Evolutionary conservation across 2,888 invertebrate genomes (phyloP).

Genomic region (Scaptomyza reducta): DNA sequence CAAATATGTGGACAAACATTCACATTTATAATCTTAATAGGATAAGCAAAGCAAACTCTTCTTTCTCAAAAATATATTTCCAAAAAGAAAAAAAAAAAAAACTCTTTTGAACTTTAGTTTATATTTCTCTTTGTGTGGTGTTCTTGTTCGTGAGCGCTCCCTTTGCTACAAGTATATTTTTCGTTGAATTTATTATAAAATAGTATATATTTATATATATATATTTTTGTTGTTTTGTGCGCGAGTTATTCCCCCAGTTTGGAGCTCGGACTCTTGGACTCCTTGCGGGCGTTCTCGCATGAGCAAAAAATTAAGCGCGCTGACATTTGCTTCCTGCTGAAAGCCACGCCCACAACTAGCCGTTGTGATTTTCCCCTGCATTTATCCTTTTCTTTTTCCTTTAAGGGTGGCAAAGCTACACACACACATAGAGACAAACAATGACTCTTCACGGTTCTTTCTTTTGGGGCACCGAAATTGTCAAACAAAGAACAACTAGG

Average conservation of each 20-base stretch:
- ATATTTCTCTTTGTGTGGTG: neutral
- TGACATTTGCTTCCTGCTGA: slow-evolving; percentile 58
- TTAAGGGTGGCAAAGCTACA: slow-evolving; percentile 29
- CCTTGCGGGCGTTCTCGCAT: slow-evolving; percentile 36
- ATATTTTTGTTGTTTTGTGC: slow-evolving; percentile 16
- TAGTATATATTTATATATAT: slow-evolving; percentile 12
- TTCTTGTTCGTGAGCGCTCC: slow-evolving; percentile 22
- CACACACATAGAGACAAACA: slow-evolving; percentile 23
- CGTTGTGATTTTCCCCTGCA: slow-evolving; percentile 5
- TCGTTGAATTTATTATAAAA: slow-evolving; percentile 46
- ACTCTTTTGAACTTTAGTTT: too few species aligned
- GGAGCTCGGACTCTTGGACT: slow-evolving; percentile 39
- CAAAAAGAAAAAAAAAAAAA: too few species aligned
- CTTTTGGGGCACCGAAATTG: slow-evolving; percentile 57
- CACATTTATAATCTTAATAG: too few species aligned
- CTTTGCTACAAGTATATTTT: slow-evolving; percentile 28
- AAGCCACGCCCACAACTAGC: slow-evolving; percentile 49
- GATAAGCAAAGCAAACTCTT: too few species aligned
- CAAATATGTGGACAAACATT: too few species aligned
- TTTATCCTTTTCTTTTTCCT: neutral
- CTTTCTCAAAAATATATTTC: too few species aligned
- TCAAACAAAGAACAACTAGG: slow-evolving; percentile 64
- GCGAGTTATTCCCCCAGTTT: slow-evolving; percentile 34
- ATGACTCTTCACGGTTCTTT: slow-evolving; percentile 37
- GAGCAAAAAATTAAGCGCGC: slow-evolving; percentile 57